These are phyloP conservation scores for Neoascia interrupta DNA, from an alignment of 2,888 invertebrate genomes.

Conservation along the genomic window DNA sequence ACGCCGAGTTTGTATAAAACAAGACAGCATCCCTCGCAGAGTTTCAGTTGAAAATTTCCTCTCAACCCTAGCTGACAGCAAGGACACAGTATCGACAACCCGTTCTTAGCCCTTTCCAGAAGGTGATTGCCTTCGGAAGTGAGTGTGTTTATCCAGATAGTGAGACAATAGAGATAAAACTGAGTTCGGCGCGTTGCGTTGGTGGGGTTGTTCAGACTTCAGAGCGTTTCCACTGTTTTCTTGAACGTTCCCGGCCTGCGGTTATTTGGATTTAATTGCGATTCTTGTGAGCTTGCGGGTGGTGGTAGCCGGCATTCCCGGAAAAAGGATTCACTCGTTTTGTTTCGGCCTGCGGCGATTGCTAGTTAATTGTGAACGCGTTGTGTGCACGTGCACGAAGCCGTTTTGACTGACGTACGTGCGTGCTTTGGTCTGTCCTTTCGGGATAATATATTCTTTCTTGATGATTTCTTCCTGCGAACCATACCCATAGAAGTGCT, in stretches of 20 bases:
- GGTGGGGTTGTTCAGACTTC: conserved; percentile 1
- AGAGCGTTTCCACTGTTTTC: conserved; percentile 8
- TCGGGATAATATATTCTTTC: too few relatives aligned
- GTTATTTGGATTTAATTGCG: conserved; percentile 58
- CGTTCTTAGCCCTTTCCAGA: neutral
- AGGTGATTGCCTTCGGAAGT: conserved; percentile 47
- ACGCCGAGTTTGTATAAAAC: conserved; percentile 42
- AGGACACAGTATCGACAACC: too few relatives aligned
- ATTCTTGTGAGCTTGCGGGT: conserved; percentile 27
- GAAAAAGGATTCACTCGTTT: neutral
- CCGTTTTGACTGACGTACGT: conserved; percentile 22
- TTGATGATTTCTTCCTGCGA: conserved; percentile 10
- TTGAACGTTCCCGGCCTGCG: conserved; percentile 7
- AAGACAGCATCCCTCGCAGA: conserved; percentile 3
- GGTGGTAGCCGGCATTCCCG: neutral
- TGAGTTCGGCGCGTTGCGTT: too few relatives aligned
- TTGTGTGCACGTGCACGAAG: conserved; percentile 29
- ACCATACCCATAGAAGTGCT: neutral
- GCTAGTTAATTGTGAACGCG: conserved; percentile 35
- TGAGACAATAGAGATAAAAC: conserved; percentile 36
- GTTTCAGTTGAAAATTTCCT: conserved; percentile 51
- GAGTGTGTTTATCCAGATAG: conserved; percentile 34
- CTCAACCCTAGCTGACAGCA: conserved; percentile 13
- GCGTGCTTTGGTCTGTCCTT: conserved; percentile 7
- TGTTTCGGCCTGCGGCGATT: conserved; percentile 18